Evolutionary conservation across 2,113 vertebrate species (phyloP).

Genomic region (Toxotes jaculatrix): DNA sequence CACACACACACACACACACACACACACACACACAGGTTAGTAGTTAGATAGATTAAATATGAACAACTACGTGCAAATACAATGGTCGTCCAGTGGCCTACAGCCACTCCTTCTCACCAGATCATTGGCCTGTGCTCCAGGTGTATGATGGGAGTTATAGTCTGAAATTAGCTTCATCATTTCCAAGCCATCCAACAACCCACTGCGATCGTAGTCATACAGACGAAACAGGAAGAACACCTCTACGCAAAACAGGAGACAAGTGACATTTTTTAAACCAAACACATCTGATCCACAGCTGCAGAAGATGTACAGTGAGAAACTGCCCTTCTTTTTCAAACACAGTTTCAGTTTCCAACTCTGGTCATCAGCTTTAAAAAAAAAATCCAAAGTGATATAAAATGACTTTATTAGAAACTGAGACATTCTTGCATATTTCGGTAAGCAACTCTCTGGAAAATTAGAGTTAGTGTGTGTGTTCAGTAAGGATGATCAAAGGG

Average conservation of each 20-base stretch:
- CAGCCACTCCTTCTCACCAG: slow-evolving; percentile 64
- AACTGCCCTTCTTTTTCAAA: background rate
- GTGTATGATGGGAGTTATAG: slow-evolving; percentile 72
- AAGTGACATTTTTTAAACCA: background rate
- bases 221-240: slow-evolving; percentile 90
- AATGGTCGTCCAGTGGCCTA: background rate
- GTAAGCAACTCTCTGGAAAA: background rate
- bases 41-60: background rate
- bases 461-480: background rate
- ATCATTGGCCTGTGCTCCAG: slow-evolving; percentile 56
- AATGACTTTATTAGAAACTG: background rate
- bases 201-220: slow-evolving; percentile 89
- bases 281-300: background rate
- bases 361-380: background rate
- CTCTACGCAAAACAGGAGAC: slow-evolving; percentile 76
- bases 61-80: background rate
- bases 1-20: background rate
- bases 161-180: slow-evolving; percentile 88
- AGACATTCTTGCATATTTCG: background rate
- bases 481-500: background rate
- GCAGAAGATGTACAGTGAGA: too few relatives aligned
- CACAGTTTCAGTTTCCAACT: background rate
- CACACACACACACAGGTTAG: background rate
- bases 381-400: background rate
- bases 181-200: slow-evolving; percentile 90